Evolutionary conservation across 2,113 vertebrate species (phyloP).

Genomic region (Alces alces): DNA sequence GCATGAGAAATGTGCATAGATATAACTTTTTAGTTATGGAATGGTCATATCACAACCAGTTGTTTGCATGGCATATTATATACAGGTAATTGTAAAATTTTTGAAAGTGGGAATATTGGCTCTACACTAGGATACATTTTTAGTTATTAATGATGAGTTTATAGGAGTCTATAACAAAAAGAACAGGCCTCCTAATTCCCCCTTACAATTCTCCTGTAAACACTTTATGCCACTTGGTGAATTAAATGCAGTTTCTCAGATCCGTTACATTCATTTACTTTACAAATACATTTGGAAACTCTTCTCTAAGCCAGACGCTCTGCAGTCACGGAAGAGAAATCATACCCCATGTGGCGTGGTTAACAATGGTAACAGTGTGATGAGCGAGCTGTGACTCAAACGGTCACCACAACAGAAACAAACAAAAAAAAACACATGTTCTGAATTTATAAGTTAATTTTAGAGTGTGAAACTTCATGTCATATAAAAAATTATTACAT

Average conservation of each 20-base stretch:
- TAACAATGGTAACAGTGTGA: not conserved
- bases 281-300: not conserved
- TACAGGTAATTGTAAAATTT: not conserved
- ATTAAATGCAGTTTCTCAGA: not conserved
- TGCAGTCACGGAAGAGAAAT: not conserved
- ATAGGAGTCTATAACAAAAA: not conserved
- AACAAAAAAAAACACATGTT: not conserved
- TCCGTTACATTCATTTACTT: not conserved
- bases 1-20: not conserved
- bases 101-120: not conserved
- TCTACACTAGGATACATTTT: not conserved
- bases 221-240: not conserved
- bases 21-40: not conserved
- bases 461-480: not conserved
- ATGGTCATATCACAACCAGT: not conserved
- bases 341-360: accelerated
- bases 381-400: not conserved
- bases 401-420: not conserved
- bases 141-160: not conserved
- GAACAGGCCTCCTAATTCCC: not conserved
- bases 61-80: not conserved
- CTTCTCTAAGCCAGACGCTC: not conserved
- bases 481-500: not conserved
- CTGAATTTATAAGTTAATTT: not conserved
- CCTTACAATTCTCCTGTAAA: not conserved